Evolutionary conservation across 2,113 vertebrate species (phyloP), one percentile per base, ranked within the genome.

Genomic region (Picathartes gymnocephalus): DNA sequence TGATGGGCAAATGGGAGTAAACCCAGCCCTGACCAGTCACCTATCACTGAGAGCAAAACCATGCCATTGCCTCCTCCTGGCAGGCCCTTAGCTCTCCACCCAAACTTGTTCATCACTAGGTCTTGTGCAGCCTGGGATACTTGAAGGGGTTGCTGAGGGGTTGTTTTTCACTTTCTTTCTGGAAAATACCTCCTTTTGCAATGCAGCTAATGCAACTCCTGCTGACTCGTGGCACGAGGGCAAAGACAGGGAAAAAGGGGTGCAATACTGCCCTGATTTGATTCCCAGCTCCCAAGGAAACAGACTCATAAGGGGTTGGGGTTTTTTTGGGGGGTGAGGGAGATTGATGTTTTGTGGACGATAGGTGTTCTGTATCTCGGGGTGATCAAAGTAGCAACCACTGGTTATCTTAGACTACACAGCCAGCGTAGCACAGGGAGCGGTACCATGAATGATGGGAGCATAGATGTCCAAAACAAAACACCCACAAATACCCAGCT

Each of bases 1-100:
- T 3, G 4, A 21, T 61, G 23, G 15, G 5, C 33, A 17, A 16
- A 15, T 33, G 28, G 22, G 42, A 57, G n/a, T n/a, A 85, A 79
- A 56, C 9, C 13, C 27, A 33, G 9, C 30, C 79, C 30, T 53
- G 68, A 37, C 13, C 39, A 33, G 24, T n/a, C 12, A 10, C 0
- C 0, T 5, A 1, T 16, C 0, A 0, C 33, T 39, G 28, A 74
- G 47, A 93, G 22, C 1, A 8, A 74, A n/a, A 17, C 33, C 2
- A 1, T 37, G 45, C n/a, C 14, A 8, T 35, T 80, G n/a, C 27
- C 11, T 53, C 58, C 54, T 24, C 27, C 14, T n/a, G 22, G n/a
- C 48, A 94, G 58, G 4, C n/a, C 18, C 10, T 69, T 48, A 20
- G 6, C 40, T 47, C 10, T 78, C 44, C 5, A 2, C 25, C 69